These are phyloP conservation scores for Leptinotarsa tumamoca DNA, from an alignment of 2,888 invertebrate genomes.

Conservation along the genomic window DNA sequence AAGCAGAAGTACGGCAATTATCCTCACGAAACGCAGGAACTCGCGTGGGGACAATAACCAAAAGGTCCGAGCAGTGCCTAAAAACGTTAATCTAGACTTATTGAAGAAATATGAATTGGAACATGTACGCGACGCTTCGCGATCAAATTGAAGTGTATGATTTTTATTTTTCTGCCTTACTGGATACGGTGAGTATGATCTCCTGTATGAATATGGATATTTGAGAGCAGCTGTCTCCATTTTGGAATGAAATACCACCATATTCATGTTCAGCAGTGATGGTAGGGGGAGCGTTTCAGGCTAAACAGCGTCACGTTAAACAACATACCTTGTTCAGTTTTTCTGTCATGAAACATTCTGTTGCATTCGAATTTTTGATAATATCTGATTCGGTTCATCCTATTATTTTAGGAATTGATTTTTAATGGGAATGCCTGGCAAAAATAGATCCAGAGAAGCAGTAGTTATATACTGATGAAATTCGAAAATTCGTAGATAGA, in stretches of 20 bases:
- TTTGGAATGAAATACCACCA: neutral
- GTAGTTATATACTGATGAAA: neutral
- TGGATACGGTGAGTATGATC: constrained; percentile 11
- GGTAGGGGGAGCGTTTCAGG: neutral
- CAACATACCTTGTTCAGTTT: neutral
- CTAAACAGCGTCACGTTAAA: constrained; percentile 1
- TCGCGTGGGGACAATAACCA: neutral
- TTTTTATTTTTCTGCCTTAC: neutral
- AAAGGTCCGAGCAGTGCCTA: neutral
- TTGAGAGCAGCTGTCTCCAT: too few species aligned
- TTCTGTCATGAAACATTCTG: neutral
- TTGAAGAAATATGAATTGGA: constrained; percentile 20
- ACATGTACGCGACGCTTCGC: neutral
- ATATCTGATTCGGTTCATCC: constrained; percentile 5
- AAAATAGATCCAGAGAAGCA: neutral
- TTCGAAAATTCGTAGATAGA: neutral
- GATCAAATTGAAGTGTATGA: neutral
- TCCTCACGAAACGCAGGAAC: neutral
- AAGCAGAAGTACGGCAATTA: constrained; percentile 5
- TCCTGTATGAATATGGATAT: neutral
- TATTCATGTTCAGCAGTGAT: constrained; percentile 6
- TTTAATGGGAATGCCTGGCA: neutral
- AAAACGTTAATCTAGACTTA: constrained; percentile 1
- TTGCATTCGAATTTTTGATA: neutral
- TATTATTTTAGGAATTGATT: neutral